Base-by-base conservation (phyloP, 2,888 invertebrate genomes). In the Plebejus anna region DNA sequence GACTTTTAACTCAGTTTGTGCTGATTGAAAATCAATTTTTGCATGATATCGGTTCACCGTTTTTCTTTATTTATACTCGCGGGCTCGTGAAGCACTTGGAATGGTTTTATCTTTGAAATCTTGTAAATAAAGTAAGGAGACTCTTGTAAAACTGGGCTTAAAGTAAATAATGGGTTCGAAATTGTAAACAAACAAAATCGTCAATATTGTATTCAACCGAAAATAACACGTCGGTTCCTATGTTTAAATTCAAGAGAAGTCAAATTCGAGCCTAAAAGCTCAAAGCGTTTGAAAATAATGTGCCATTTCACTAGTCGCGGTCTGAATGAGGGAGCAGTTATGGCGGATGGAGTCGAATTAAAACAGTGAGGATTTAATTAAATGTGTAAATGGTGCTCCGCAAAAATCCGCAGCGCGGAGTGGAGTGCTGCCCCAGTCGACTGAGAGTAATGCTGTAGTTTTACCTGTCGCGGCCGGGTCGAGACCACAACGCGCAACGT, bases 311-410 rank as follows among this genome's bases (percentile, higher is more conserved):
- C 79, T 80, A 81, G 79, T 81, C 79, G 76, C 79, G 81, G 81
- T 84, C 82, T 85, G 82, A 85, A 87, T 87, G 85, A 82, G 81
- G 82, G 82, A 84, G 87, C 88, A 88, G 89, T 89, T 89, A 82
- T 81, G 80, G 82, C 87, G 84, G 87, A 85, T 86, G 85, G 87
- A 90, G 87, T 90, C 88, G 90, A 90, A 91, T 91, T 91, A 91
- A 90, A 90, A 89, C 89, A 89, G 88, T 89, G 88, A 91, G 90
- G 86, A 89, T 91, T 91, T 88, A 91, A 91, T 91, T 90, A 89
- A 90, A 91, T 89, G 90, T 88, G 89, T 87, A 91, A 91, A 91
- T 91, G 89, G 85, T 83, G 84, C 89, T 86, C 86, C 88, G 88
- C 88, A 84, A 90, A 91, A 91, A 91, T 90, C 89, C 85, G 86